A percentile compares a stretch with the other conserved stretches of the same genome.
Conservation (phyloP, 2,888 invertebrate genomes). For the Helobdella robusta region DNA sequence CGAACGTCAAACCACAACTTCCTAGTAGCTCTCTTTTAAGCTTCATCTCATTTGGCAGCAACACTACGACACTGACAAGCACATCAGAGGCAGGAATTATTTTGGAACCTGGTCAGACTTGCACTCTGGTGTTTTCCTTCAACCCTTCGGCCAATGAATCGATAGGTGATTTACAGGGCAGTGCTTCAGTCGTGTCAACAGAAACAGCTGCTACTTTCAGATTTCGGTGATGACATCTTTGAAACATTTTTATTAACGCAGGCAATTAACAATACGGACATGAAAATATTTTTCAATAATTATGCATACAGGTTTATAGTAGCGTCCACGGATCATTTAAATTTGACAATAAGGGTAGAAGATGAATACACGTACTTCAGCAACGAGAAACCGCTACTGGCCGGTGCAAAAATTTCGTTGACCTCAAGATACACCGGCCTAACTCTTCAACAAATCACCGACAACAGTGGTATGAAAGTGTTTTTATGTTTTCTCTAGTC, state of each 20-base stretch:
- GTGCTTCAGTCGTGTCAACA: slow-evolving; percentile 6
- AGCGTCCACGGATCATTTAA: slow-evolving; percentile 31
- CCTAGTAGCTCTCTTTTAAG: slow-evolving; percentile 33
- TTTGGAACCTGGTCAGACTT: slow-evolving; percentile 29
- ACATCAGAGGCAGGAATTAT: slow-evolving; percentile 9
- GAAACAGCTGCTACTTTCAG: slow-evolving; percentile 19
- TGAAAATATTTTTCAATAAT: too few species aligned
- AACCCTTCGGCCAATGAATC: slow-evolving; percentile 25
- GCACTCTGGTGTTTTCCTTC: slow-evolving; percentile 31
- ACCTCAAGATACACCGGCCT: slow-evolving; percentile 30
- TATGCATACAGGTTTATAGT: slow-evolving; percentile 31
- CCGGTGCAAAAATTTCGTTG: slow-evolving; percentile 34
- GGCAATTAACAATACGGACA: too few species aligned
- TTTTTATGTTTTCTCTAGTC: too few species aligned
- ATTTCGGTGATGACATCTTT: slow-evolving; percentile 8
- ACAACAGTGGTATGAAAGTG: slow-evolving; percentile 21
- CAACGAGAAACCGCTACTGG: slow-evolving; percentile 34
- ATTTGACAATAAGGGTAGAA: slow-evolving; percentile 35
- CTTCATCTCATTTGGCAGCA: slow-evolving; percentile 33
- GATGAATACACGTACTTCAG: slow-evolving; percentile 40
- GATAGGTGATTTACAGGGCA: slow-evolving; percentile 27
- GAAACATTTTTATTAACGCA: too few species aligned
- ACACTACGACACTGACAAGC: not conserved
- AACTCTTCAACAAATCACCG: slow-evolving; percentile 19
- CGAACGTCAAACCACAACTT: slow-evolving; percentile 29